Base-by-base conservation (phyloP, 2,888 invertebrate genomes). In the Tiphia femorata region DNA sequence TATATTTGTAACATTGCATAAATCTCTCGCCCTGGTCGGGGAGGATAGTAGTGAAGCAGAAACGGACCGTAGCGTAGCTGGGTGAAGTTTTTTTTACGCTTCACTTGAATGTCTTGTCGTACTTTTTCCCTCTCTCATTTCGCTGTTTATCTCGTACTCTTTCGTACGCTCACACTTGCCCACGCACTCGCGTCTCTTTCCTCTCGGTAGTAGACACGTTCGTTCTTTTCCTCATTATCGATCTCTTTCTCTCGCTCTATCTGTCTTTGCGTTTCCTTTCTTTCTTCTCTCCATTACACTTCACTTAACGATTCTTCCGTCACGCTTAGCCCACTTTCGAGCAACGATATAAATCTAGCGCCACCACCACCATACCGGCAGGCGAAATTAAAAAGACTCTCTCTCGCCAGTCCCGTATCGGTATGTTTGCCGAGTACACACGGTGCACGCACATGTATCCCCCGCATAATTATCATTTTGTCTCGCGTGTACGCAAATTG, bases 1-100 rank as follows among this genome's bases (percentile, higher is more conserved):
- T 70, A n/a, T n/a, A n/a, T n/a, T n/a, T n/a, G n/a, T n/a, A 68
- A 68, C 68, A 68, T 68, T n/a, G 68, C 65, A 68, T 62, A 66
- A 47, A 58, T 66, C 48, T 49, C 8, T 63, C 49, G 62, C 57
- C 58, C 55, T 53, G 54, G 56, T 53, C 23, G 62, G 62, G 25
- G 49, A 58, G 54, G 47, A n/a, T n/a, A n/a, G 23, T 19, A n/a
- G n/a, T n/a, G 25, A 58, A 56, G 61, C 61, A 56, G n/a, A n/a
- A 55, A 60, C 63, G 59, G 51, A 52, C 17, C 58, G 67, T 67
- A 65, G 58, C 37, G 46, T 55, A 57, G 61, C 54, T 62, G 47
- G 48, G 42, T 55, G 60, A 61, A 49, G 49, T 61, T 58, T 46
- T 51, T n/a, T n/a, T n/a, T n/a, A n/a, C 41, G 64, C 67, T 64